These are phyloP conservation scores for Harpagifer antarcticus DNA, from an alignment of 2,797 vertebrate genomes.

Conservation along the genomic window DNA sequence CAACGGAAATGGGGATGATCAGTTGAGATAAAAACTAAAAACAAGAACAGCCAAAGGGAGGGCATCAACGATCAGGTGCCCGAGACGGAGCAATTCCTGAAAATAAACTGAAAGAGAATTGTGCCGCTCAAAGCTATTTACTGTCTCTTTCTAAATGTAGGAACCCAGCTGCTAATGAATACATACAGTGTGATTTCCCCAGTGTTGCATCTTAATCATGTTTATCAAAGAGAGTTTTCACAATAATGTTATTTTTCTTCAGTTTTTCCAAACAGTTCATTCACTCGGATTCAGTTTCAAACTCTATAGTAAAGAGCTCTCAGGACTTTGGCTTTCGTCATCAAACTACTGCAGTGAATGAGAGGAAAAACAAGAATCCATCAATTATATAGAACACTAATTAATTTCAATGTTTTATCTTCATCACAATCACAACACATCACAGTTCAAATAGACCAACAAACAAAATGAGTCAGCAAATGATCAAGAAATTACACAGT, in stretches of 20 bases:
- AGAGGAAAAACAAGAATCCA: slow-evolving; percentile 11
- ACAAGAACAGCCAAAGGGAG: slow-evolving; percentile 57
- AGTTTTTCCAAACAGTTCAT: slow-evolving; percentile 1
- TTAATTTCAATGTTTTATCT: background rate
- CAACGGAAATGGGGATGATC: slow-evolving; percentile 44
- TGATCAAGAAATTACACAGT: no score
- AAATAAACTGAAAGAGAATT: slow-evolving; percentile 48
- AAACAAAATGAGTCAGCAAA: background rate
- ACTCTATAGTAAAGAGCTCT: slow-evolving; percentile 7
- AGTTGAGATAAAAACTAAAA: slow-evolving; percentile 61
- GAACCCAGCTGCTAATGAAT: slow-evolving; percentile 19
- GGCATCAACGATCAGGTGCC: slow-evolving; percentile 63
- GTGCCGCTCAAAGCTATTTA: slow-evolving; percentile 21
- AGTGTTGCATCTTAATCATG: background rate
- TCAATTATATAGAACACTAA: slow-evolving; percentile 4
- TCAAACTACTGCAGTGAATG: slow-evolving; percentile 1
- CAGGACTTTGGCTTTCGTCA: background rate
- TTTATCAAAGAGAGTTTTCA: slow-evolving; percentile 31
- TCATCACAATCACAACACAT: slow-evolving; percentile 1
- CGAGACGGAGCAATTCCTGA: slow-evolving; percentile 30
- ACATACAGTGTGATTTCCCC: slow-evolving; percentile 27
- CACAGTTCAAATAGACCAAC: background rate
- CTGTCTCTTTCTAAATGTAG: slow-evolving; percentile 14
- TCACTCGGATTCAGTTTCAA: slow-evolving; percentile 10
- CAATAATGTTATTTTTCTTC: background rate